phyloP scores from a whole-genome alignment of 1,140 invertebrate genomes.

The Halotydeus destructor region DNA sequence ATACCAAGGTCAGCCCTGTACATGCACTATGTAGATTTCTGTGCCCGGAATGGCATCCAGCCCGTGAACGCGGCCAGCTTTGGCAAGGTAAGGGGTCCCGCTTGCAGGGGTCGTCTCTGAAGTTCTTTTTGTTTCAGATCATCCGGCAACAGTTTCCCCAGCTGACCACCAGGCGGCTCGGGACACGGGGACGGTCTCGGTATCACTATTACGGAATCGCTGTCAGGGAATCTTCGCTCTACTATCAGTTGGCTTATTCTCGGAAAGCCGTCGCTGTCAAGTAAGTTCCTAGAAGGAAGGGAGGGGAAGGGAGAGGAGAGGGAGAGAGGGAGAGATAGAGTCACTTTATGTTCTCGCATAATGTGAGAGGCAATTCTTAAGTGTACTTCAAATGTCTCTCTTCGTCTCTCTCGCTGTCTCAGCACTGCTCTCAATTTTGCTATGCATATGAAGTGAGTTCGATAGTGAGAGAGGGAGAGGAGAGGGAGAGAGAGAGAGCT shows the following conservation, averaged over 20 bases:
- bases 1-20: slow-evolving; percentile 86
- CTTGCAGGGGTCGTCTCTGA: neutral
- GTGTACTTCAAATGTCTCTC: too few species aligned
- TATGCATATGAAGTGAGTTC: too few species aligned
- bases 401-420: too few species aligned
- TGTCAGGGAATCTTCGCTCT: slow-evolving; percentile 62
- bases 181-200: slow-evolving; percentile 82
- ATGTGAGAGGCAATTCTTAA: too few species aligned
- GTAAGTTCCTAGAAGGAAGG: too few species aligned
- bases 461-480: too few species aligned
- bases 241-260: slow-evolving; percentile 31
- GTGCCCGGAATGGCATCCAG: slow-evolving; percentile 76
- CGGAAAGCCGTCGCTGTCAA: slow-evolving; percentile 23
- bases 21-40: slow-evolving; percentile 87
- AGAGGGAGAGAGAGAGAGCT: too few species aligned
- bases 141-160: slow-evolving; percentile 88
- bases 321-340: too few species aligned
- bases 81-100: slow-evolving; percentile 62
- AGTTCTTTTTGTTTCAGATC: neutral
- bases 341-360: too few species aligned
- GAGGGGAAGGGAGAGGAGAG: too few species aligned
- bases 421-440: too few species aligned
- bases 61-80: slow-evolving; percentile 97
- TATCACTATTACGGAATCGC: slow-evolving; percentile 99
- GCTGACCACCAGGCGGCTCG: slow-evolving; percentile 70